A percentile compares a stretch with the other conserved stretches of the same genome.
Evolutionary conservation across 2,113 vertebrate genomes (phyloP).

Genomic region (Bambusicola thoracicus): DNA sequence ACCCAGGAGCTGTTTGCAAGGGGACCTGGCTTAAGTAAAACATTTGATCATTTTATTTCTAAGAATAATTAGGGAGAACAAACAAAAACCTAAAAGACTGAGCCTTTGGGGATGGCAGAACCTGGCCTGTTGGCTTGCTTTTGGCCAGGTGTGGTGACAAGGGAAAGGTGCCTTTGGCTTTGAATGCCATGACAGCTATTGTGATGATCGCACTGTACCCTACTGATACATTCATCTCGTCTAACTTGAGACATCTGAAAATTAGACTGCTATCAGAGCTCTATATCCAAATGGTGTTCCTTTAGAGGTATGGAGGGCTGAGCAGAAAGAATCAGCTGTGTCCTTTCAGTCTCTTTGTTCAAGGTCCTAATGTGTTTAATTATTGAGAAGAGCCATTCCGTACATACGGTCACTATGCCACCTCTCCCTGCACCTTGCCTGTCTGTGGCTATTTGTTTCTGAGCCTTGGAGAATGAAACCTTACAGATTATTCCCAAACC

Average conservation of each 20-base stretch:
- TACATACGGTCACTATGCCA: fast-evolving
- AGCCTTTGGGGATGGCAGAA: background rate
- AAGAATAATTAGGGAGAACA: background rate
- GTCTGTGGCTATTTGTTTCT: background rate
- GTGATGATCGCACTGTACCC: fast-evolving
- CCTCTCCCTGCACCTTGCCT: background rate
- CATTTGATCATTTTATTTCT: background rate
- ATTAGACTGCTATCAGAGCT: background rate
- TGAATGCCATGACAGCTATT: fast-evolving
- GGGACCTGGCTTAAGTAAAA: background rate
- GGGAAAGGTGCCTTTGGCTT: background rate
- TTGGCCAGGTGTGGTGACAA: background rate
- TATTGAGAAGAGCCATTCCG: background rate
- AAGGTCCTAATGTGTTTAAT: background rate
- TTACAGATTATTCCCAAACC: background rate
- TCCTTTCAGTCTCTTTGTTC: background rate
- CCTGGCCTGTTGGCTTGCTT: background rate
- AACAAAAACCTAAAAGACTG: background rate
- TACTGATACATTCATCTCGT: background rate
- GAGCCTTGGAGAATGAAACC: background rate
- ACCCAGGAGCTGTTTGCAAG: background rate
- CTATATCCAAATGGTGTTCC: background rate
- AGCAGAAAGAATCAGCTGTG: background rate
- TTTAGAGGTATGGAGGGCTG: background rate
- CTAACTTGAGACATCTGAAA: background rate